phyloP scores from a whole-genome alignment of 2,113 vertebrate genomes.

The Mixornis gularis region DNA sequence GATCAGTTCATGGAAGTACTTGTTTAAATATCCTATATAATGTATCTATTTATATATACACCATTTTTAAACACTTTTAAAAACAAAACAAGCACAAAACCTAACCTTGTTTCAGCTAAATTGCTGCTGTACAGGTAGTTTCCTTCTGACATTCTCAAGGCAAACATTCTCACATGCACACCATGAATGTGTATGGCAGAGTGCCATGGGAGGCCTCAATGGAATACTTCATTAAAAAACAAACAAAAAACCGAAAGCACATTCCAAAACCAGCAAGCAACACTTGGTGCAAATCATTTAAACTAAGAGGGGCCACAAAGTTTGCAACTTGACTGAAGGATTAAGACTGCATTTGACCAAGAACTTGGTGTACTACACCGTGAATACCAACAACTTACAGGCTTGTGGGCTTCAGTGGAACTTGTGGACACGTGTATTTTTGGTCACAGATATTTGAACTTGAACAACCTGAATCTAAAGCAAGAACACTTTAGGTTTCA shows the following conservation, averaged over 20 bases:
- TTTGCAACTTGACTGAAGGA: not conserved
- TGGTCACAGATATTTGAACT: not conserved
- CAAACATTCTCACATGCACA: not conserved
- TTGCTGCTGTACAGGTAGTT: not conserved
- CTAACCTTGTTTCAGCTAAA: not conserved
- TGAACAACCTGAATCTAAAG: not conserved
- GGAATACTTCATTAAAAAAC: not conserved
- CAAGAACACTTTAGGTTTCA: not conserved
- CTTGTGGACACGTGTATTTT: not conserved
- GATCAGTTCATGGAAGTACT: not conserved
- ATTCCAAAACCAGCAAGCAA: not conserved
- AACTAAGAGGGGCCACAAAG: not conserved
- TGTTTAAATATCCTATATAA: not conserved
- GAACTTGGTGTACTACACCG: not conserved
- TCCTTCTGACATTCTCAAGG: not conserved
- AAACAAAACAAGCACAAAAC: not conserved
- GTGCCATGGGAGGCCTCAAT: not conserved
- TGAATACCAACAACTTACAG: not conserved
- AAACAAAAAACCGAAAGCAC: not conserved
- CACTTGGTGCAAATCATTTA: not conserved
- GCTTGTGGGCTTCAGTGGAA: not conserved
- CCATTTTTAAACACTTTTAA: not conserved
- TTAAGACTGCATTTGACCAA: not conserved
- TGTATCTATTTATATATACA: rapidly evolving
- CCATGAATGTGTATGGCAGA: not conserved